Base-by-base conservation (phyloP, 2,888 invertebrate species). In the Phengaris arion region DNA sequence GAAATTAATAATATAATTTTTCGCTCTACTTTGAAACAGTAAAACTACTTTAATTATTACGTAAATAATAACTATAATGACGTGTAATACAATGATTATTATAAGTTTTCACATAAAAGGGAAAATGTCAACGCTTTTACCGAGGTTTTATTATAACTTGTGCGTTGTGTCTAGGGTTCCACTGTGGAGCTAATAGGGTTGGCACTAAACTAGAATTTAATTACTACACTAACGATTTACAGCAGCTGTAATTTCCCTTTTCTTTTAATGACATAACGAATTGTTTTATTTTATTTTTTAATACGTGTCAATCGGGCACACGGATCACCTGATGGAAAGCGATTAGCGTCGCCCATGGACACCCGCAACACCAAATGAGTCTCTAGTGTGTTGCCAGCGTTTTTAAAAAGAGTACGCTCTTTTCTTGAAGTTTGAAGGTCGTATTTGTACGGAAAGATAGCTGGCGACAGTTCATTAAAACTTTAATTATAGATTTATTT, bases 101-200 rank as follows among this genome's bases (percentile, higher is more conserved):
- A 52, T 52, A 54, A 72, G 13, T 54, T 54, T 70, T 52, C 54
- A 72, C 54, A 54, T 52, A 51, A 70, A 70, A 52, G 70, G 51
- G 52, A 52, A 70, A 51, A 70, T 51, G 51, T 70, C 70, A 70
- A 70, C 70, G 70, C 70, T 70, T 51, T 70, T 51, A 51, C 70
- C 22, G 51, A 70, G 70, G 52, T 72, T 72, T 72, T 72, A 72
- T 54, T 72, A 35, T 72, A 54, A 72, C 13, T 72, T 72, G 54
- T 54, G 72, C 72, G 72, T 72, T 52, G 52, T 52, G 35, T 54
- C 35, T 35, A 13, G 54, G 52, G n/a, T 48, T 48, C 9, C 22
- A 35, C 69, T 48, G 69, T 69, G 12, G 57, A 15, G 57, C 15
- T 57, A n/a, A 10, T 35, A 64, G 64, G 64, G 64, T 64, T 64